Base-by-base conservation (phyloP, 2,113 vertebrate genomes). In the Xiphophorus hellerii region DNA sequence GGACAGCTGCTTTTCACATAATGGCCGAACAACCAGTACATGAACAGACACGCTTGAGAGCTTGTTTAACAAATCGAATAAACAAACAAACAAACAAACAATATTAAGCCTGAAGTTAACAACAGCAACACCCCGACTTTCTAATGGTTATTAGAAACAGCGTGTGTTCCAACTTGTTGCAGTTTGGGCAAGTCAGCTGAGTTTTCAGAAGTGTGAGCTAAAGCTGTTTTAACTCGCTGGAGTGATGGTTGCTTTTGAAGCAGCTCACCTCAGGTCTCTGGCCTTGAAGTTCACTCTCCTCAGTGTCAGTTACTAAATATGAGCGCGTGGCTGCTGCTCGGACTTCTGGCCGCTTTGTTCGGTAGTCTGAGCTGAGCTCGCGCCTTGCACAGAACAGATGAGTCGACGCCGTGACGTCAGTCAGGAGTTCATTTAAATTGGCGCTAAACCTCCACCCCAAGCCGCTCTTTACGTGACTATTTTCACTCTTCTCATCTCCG, bases 361-460 rank as follows among this genome's bases (percentile, higher is more conserved):
- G 63, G 20, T 66, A 74, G 88, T 82, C 78, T 86, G 62, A 78
- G 60, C 74, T 86, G 20, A 88, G 89, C 92, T 92, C 87, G 92
- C 92, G 91, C 92, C 91, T 90, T 42, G 69, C 73, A 71, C 83
- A 78, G 83, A 89, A 85, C 89, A 81, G 91, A 90, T 85, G 88
- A 90, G 87, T 80, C 44, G 65, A 71, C 68, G 80, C 76, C 10
- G 22, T 82, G 83, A 82, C 85, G 91, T 87, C 86, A 80, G 87
- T 84, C 90, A 90, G 93, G 91, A 87, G 92, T 84, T 61, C 80
- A 73, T 92, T 90, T 84, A 90, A 90, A 69, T 91, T 93, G 88
- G 93, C 92, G 92, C 92, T 90, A 79, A 91, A 91, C 17, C 62
- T n/a, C 63, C 7, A 10, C 37, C 27, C 65, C 7, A 54, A 66